phyloP scores from a whole-genome alignment of 1,140 invertebrate genomes.

The Hestina assimilis region DNA sequence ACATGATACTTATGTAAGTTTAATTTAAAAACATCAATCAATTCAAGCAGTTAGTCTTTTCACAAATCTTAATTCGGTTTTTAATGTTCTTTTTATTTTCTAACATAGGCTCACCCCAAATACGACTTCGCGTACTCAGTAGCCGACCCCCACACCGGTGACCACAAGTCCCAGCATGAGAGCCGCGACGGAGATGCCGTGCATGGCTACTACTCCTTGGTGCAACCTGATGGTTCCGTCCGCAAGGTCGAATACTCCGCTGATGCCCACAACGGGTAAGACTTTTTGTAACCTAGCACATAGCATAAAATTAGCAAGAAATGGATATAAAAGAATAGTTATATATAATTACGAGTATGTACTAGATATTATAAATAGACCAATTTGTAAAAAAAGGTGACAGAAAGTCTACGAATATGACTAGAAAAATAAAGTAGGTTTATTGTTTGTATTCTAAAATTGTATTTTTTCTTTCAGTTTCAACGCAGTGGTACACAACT shows the following conservation, averaged over 20 bases:
- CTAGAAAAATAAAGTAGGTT: too few relatives aligned
- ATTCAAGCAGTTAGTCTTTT: too few relatives aligned
- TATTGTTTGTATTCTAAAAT: background rate
- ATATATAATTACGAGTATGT: too few relatives aligned
- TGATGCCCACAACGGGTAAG: constrained; percentile 60
- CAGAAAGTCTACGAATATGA: too few relatives aligned
- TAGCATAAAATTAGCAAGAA: too few relatives aligned
- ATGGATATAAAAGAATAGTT: too few relatives aligned
- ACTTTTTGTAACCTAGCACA: too few relatives aligned
- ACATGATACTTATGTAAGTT: background rate
- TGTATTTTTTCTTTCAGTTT: constrained; percentile 35
- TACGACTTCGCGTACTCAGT: constrained; percentile 77
- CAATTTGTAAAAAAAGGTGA: too few relatives aligned
- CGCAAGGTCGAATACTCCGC: constrained; percentile 68
- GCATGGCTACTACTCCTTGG: constrained; percentile 59
- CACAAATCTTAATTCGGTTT: too few relatives aligned
- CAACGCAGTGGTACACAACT: constrained; percentile 74
- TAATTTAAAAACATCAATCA: too few relatives aligned
- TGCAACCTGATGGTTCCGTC: constrained; percentile 67
- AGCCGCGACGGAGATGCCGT: constrained; percentile 65
- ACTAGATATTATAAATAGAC: too few relatives aligned
- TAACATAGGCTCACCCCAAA: constrained; percentile 73
- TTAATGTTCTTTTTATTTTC: constrained; percentile 13
- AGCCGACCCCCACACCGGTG: constrained; percentile 70
- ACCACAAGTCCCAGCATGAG: constrained; percentile 72